Conservation (phyloP, 1,140 invertebrate genomes). For the Brachionus angularis region DNA sequence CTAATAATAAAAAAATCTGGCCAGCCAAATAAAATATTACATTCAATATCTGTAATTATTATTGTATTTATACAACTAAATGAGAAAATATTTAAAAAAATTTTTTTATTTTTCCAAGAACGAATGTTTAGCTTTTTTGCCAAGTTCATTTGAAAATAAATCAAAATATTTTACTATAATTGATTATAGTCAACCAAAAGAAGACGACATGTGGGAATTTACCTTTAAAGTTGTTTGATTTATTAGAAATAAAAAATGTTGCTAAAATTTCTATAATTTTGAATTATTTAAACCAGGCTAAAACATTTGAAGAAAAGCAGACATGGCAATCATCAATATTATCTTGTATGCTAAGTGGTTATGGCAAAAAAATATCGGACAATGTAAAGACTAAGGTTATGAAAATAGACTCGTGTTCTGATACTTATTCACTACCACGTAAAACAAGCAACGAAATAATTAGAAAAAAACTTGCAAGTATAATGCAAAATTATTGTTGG, state of each 20-base stretch:
- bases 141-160: constrained; percentile 17
- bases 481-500: background rate
- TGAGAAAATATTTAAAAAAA: background rate
- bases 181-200: constrained; percentile 40
- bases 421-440: background rate
- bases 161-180: constrained; percentile 36
- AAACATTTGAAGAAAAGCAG: constrained; percentile 24
- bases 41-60: constrained; percentile 19
- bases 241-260: no score
- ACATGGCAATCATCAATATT: constrained; percentile 30
- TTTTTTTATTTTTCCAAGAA: constrained; percentile 33
- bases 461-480: constrained; percentile 33
- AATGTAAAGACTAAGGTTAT: constrained; percentile 29
- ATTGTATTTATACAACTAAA: no score
- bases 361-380: constrained; percentile 36
- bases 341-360: constrained; percentile 42
- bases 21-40: constrained; percentile 13
- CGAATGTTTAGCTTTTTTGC: constrained; percentile 38
- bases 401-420: constrained; percentile 26
- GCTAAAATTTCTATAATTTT: background rate
- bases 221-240: constrained; percentile 16
- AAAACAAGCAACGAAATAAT: constrained; percentile 38
- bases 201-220: constrained; percentile 33
- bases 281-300: background rate
- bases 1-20: constrained; percentile 14